Evolutionary conservation across 2,797 vertebrate species (phyloP).

Genomic region (Sarcoramphus papa): DNA sequence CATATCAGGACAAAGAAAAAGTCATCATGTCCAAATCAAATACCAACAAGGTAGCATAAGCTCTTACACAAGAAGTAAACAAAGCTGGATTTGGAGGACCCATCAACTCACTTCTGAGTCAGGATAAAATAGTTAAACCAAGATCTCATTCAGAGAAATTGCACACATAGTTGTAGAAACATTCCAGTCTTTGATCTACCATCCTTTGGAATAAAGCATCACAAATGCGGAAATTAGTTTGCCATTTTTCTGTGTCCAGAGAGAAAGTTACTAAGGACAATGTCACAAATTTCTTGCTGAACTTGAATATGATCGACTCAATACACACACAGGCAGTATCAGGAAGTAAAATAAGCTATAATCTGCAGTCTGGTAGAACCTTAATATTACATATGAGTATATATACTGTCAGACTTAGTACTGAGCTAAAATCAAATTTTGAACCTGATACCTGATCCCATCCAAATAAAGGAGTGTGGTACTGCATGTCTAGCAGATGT

Average conservation of each 20-base stretch:
- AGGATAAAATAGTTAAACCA: background rate
- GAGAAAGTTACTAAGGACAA: background rate
- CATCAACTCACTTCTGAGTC: background rate
- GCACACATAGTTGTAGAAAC: background rate
- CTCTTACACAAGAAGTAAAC: background rate
- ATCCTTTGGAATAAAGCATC: background rate
- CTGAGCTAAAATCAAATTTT: background rate
- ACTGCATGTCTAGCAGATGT: background rate
- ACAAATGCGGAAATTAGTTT: background rate
- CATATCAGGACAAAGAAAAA: background rate
- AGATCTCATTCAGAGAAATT: background rate
- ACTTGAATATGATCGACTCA: accelerated
- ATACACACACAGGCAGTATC: background rate
- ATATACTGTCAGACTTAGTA: background rate
- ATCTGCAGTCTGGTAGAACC: background rate
- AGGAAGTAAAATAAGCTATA: background rate
- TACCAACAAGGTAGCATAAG: background rate
- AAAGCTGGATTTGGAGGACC: background rate
- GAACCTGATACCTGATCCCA: background rate
- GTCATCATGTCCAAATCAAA: background rate
- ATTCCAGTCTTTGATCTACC: background rate
- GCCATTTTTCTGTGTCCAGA: background rate
- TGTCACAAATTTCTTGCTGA: background rate
- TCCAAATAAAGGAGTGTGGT: background rate
- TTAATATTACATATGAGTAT: background rate